Percentiles rank a stretch among this genome's conserved stretches.
These are phyloP conservation scores for Entosphenus tridentatus DNA, from an alignment of 2,113 vertebrate species.

Conservation along the genomic window DNA sequence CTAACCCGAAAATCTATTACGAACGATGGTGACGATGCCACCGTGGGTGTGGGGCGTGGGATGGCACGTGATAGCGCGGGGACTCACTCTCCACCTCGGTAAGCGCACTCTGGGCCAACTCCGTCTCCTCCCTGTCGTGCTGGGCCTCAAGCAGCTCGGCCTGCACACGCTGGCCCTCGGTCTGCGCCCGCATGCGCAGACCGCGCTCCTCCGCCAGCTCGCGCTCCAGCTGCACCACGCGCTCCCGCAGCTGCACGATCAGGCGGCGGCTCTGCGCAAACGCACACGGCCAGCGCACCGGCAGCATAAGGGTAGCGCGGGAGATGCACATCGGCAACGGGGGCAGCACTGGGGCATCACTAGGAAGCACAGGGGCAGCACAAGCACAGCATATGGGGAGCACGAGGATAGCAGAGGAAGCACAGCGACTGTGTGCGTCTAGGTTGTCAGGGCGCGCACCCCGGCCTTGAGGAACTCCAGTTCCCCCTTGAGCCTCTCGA, in stretches of 20 bases:
- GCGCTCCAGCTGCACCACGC: slow-evolving; percentile 56
- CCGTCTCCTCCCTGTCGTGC: slow-evolving; percentile 49
- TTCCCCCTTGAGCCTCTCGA: slow-evolving; percentile 48
- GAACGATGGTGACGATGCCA: too few relatives aligned
- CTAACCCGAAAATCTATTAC: too few relatives aligned
- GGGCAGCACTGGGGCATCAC: rapidly evolving
- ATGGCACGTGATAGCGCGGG: not conserved
- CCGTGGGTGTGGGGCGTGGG: too few relatives aligned
- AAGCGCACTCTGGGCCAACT: slow-evolving; percentile 75
- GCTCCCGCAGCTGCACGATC: slow-evolving; percentile 44
- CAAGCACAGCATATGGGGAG: not conserved
- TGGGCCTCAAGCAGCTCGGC: slow-evolving; percentile 69
- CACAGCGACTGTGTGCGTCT: too few relatives aligned
- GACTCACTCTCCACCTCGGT: slow-evolving; percentile 74
- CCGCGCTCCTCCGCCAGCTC: slow-evolving; percentile 77
- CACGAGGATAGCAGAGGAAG: too few relatives aligned
- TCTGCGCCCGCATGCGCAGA: slow-evolving; percentile 55
- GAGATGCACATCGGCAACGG: too few relatives aligned
- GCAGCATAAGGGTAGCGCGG: too few relatives aligned
- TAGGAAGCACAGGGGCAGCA: rapidly evolving
- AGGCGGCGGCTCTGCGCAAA: slow-evolving; percentile 35
- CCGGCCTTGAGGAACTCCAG: slow-evolving; percentile 51
- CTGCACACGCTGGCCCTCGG: slow-evolving; percentile 64
- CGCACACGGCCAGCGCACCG: not conserved
- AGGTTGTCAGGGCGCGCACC: slow-evolving; percentile 21